These are phyloP conservation scores for Andrena flavipes DNA, from an alignment of 2,888 invertebrate genomes.

Conservation along the genomic window DNA sequence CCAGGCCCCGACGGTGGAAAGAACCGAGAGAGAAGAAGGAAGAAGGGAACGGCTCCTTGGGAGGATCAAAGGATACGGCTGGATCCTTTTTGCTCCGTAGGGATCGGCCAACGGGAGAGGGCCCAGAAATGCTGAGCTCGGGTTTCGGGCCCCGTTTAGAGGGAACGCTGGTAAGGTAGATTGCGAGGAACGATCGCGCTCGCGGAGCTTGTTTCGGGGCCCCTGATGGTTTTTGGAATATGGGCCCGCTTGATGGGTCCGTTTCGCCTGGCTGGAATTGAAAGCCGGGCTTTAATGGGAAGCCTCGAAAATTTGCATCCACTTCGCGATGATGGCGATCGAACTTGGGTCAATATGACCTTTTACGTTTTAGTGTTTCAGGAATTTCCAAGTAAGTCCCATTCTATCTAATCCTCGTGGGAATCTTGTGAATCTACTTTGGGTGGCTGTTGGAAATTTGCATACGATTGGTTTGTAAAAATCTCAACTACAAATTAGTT, in stretches of 20 bases:
- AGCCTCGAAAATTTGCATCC: slow-evolving; percentile 39
- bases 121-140: slow-evolving; percentile 69
- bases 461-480: too few species aligned
- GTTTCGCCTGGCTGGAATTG: slow-evolving; percentile 44
- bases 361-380: too few species aligned
- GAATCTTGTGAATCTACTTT: too few species aligned
- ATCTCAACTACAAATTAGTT: too few species aligned
- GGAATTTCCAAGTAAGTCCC: too few species aligned
- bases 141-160: slow-evolving; percentile 67
- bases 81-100: slow-evolving; percentile 71
- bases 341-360: not conserved
- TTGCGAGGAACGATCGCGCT: slow-evolving; percentile 58
- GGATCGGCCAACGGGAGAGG: slow-evolving; percentile 65
- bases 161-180: slow-evolving; percentile 32
- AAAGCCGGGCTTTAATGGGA: slow-evolving; percentile 47
- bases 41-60: slow-evolving; percentile 71
- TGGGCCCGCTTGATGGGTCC: slow-evolving; percentile 54
- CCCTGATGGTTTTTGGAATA: slow-evolving; percentile 59
- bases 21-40: slow-evolving; percentile 60
- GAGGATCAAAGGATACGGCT: slow-evolving; percentile 76
- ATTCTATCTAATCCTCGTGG: too few species aligned
- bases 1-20: slow-evolving; percentile 54
- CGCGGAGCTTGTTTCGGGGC: slow-evolving; percentile 45
- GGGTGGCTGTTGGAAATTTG: too few species aligned
- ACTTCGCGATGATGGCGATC: not conserved